These are phyloP conservation scores for Piprites chloris DNA, from an alignment of 2,113 vertebrate species.

Conservation along the genomic window DNA sequence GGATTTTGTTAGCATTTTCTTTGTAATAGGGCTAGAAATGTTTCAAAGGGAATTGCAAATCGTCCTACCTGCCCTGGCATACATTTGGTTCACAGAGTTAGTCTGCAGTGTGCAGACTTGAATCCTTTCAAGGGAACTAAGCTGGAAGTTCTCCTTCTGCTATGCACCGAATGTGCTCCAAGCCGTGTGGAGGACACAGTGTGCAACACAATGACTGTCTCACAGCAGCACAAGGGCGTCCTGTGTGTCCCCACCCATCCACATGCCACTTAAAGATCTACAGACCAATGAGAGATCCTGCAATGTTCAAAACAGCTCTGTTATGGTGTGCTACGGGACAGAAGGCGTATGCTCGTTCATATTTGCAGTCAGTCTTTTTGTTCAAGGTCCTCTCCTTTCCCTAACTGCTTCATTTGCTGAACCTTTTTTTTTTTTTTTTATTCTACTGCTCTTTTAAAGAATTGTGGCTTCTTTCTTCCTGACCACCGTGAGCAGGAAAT, in stretches of 20 bases:
- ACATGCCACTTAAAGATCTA: neutral
- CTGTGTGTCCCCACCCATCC: neutral
- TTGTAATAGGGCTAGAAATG: neutral
- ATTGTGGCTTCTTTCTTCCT: neutral
- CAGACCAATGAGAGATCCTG: neutral
- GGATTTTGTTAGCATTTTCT: neutral
- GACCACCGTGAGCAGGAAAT: accelerated
- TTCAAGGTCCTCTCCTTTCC: neutral
- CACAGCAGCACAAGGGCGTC: neutral
- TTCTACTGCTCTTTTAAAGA: neutral
- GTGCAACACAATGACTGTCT: neutral
- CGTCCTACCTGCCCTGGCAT: neutral
- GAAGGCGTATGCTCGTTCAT: neutral
- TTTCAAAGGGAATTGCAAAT: neutral
- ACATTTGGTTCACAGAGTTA: neutral
- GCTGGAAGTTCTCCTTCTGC: neutral
- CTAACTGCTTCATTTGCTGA: neutral
- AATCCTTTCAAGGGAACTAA: neutral
- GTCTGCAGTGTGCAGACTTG: neutral
- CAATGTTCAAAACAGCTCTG: neutral
- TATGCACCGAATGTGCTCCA: neutral
- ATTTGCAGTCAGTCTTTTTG: neutral
- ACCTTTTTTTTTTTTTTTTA: neutral
- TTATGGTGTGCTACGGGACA: neutral
- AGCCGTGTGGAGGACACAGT: neutral